phyloP scores from a whole-genome alignment of 35 echinoderm and acorn worm species.

The Heliocidaris tuberculata region DNA sequence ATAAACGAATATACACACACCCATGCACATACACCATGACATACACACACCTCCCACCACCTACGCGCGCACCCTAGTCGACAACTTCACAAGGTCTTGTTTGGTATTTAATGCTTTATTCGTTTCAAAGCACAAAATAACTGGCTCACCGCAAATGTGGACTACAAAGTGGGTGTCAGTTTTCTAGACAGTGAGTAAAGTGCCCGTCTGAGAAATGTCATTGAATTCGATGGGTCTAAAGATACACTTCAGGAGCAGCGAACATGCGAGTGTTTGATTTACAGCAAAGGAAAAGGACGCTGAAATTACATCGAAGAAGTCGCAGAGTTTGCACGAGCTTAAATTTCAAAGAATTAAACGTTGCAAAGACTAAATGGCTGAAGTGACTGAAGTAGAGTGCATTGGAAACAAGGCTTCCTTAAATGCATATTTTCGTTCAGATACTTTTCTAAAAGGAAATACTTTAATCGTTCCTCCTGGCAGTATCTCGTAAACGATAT shows the following conservation, averaged over 20 bases:
- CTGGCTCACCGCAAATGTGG: background rate
- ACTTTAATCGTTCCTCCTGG: too few relatives aligned
- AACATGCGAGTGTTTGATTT: constrained; percentile 11
- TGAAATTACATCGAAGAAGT: background rate
- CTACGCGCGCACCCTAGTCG: background rate
- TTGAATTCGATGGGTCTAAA: background rate
- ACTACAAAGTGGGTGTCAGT: background rate
- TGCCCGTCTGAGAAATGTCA: background rate
- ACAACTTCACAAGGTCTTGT: background rate
- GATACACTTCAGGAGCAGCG: background rate
- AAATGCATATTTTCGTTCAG: too few relatives aligned
- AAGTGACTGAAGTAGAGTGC: background rate
- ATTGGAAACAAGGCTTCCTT: background rate
- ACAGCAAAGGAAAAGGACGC: background rate
- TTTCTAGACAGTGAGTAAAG: background rate
- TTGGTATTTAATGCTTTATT: background rate
- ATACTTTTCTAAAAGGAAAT: too few relatives aligned
- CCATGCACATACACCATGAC: background rate
- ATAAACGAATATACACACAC: background rate
- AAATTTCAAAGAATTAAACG: background rate
- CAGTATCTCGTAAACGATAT: too few relatives aligned
- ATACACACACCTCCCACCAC: background rate
- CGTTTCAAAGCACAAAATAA: background rate
- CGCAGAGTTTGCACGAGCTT: background rate
- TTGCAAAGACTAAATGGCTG: background rate